Conservation (phyloP, 2,113 vertebrate species). For the Sceloporus undulatus region DNA sequence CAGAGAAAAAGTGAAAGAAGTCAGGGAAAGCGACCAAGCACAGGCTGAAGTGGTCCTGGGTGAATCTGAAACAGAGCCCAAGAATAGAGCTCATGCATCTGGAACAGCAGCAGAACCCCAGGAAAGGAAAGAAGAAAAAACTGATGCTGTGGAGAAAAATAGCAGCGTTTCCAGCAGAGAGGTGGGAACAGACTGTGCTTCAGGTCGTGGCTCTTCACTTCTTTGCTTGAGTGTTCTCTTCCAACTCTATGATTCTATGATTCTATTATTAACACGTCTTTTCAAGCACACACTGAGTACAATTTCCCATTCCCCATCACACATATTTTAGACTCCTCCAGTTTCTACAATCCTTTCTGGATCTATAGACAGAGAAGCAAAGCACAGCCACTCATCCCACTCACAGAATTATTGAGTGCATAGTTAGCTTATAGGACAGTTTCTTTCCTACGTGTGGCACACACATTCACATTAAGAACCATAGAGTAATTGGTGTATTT, state of each 20-base stretch:
- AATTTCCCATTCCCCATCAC: not conserved
- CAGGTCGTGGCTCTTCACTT: not conserved
- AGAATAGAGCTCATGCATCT: not conserved
- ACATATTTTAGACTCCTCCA: not conserved
- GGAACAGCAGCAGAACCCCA: not conserved
- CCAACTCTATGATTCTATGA: too few species aligned
- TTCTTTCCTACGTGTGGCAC: not conserved
- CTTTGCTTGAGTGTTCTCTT: not conserved
- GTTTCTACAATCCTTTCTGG: not conserved
- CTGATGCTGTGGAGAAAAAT: rapidly evolving
- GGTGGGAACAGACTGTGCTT: not conserved
- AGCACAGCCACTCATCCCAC: not conserved
- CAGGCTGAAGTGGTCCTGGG: not conserved
- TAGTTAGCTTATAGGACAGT: not conserved
- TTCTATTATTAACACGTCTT: not conserved
- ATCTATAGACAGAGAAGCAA: not conserved
- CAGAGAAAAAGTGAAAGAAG: not conserved
- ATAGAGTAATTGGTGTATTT: not conserved
- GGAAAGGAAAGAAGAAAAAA: not conserved
- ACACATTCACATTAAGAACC: not conserved
- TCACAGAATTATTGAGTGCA: not conserved
- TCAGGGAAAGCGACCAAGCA: not conserved
- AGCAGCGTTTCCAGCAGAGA: not conserved
- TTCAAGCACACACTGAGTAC: not conserved
- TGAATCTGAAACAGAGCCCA: not conserved